Percentiles rank a stretch among this genome's conserved stretches.
These are phyloP conservation scores for Fringilla coelebs DNA, from an alignment of 2,797 vertebrate genomes.

Conservation along the genomic window DNA sequence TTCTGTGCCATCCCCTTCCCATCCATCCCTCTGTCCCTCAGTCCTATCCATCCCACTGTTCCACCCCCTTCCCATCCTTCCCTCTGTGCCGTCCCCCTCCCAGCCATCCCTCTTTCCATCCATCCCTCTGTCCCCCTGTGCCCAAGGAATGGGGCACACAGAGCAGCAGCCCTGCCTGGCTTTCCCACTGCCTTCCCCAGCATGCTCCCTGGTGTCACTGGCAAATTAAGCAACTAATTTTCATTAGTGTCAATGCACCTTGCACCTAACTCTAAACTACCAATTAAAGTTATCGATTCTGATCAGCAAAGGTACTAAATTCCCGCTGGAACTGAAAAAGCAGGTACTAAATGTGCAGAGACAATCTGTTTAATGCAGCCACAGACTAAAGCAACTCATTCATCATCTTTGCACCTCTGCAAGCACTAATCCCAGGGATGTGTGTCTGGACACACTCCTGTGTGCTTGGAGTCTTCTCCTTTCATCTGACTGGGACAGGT, in stretches of 20 bases:
- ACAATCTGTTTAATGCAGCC: neutral
- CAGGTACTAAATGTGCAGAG: neutral
- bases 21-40: no score
- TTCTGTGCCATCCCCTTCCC: no score
- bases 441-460: neutral
- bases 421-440: neutral
- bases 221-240: constrained; percentile 19
- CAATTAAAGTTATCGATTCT: constrained; percentile 8
- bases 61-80: no score
- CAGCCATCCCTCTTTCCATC: fast-evolving
- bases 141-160: fast-evolving
- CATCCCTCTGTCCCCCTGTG: fast-evolving
- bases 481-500: neutral
- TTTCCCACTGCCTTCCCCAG: neutral
- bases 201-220: fast-evolving
- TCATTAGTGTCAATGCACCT: neutral
- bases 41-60: neutral
- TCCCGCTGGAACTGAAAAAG: neutral
- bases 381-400: neutral
- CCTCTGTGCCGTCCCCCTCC: no score
- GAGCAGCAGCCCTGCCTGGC: neutral
- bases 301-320: neutral
- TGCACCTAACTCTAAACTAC: neutral
- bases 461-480: neutral
- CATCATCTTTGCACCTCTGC: neutral